Base-by-base conservation (phyloP, 2,113 vertebrate genomes). In the Sciurus niger region DNA sequence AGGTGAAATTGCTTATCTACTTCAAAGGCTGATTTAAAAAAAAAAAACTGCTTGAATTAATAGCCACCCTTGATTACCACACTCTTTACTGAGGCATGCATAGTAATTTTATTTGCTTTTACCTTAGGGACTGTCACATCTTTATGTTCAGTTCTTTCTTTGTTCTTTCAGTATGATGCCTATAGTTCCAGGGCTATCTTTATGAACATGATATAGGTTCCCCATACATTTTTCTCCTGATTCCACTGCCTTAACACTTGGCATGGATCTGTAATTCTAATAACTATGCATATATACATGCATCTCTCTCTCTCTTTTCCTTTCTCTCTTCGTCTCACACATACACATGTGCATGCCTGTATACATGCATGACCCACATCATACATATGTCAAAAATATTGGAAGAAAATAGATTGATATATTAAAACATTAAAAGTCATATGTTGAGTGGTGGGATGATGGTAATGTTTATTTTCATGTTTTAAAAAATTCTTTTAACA, bases 391-490 rank as follows among this genome's bases (percentile, higher is more conserved):
- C 63, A 82, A 76, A 79, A 63, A 88, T 14, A 77, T 76, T 40
- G 34, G 43, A 85, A 92, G 28, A 65, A 91, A 94, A 91, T 74
- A 53, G 30, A 53, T 60, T 12, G 78, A 86, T 65, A 51, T 87
- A 83, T 84, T 68, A 55, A 80, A 92, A 72, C 25, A 4, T 25
- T 72, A 76, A 88, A 34, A 70, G 65, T 74, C 76, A 6, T 72
- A 77, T 80, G 73, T 32, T 67, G 25, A 72, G 5, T 78, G 25
- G 11, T 77, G 40, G 17, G 65, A 37, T 65, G 87, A 43, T 60
- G 0, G 24, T 78, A 76, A 65, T 68, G 58, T 87, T 94, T 82
- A 55, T 65, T 76, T 95, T 93, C 6, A 48, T 90, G 32, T 88
- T 79, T 58, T 65, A 10, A 67, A 74, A 55, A 72, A 51, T 51